Evolutionary conservation across 1,140 invertebrate species (phyloP).

Genomic region (Oedothorax gibbosus): DNA sequence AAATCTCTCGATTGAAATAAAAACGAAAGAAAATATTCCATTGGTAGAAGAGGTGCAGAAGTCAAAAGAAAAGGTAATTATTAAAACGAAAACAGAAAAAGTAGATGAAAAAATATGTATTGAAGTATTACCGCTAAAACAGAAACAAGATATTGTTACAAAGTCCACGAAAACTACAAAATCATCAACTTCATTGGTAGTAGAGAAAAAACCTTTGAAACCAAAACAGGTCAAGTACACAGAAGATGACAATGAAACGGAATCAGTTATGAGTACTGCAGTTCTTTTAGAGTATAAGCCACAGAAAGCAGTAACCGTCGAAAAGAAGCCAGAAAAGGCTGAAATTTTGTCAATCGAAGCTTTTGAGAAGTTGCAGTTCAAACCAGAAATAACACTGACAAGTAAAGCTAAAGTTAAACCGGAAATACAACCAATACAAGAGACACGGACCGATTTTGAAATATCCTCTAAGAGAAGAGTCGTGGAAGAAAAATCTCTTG

Average conservation of each 20-base stretch:
- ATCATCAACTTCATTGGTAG: constrained; percentile 8
- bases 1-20: not conserved
- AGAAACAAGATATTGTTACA: constrained; percentile 51
- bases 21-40: not conserved
- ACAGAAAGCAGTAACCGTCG: constrained; percentile 15
- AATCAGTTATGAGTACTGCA: constrained; percentile 7
- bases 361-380: constrained; percentile 7
- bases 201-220: constrained; percentile 37
- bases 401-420: constrained; percentile 55
- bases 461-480: constrained; percentile 47
- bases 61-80: not conserved
- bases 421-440: constrained; percentile 27
- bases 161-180: constrained; percentile 32
- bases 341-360: constrained; percentile 18
- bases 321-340: constrained; percentile 38
- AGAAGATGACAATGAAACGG: constrained; percentile 32
- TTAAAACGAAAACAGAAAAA: constrained; percentile 47
- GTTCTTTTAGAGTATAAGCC: constrained; percentile 51
- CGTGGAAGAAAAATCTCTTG: constrained; percentile 1
- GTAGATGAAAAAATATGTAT: constrained; percentile 28
- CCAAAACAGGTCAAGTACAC: constrained; percentile 32
- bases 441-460: constrained; percentile 54
- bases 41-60: constrained; percentile 16
- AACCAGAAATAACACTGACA: constrained; percentile 57
- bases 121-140: constrained; percentile 8